Percentiles rank a stretch among this genome's conserved stretches.
Conservation (phyloP, 1,140 invertebrate genomes). For the Drosophila truncata region DNA sequence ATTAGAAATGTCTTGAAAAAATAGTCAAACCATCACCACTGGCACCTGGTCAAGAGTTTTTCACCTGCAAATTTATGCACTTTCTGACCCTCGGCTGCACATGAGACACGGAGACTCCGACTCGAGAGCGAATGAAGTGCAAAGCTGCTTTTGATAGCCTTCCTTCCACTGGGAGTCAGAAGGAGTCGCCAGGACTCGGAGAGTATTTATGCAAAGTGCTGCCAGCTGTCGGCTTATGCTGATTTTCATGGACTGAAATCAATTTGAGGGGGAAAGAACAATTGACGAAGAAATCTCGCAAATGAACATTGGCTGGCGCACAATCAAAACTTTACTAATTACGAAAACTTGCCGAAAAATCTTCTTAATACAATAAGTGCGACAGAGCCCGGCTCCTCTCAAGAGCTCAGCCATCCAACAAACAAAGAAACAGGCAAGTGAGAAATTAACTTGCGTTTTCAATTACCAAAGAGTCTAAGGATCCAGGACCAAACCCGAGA, state of each 20-base stretch:
- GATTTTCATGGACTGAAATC: constrained; percentile 71
- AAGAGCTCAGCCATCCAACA: constrained; percentile 14
- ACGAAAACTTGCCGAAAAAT: constrained; percentile 81
- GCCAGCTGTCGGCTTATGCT: constrained; percentile 68
- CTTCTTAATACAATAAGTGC: constrained; percentile 80
- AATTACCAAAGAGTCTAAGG: constrained; percentile 67
- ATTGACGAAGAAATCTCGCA: constrained; percentile 40
- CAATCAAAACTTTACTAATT: constrained; percentile 84
- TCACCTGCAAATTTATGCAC: constrained; percentile 67
- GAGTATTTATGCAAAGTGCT: constrained; percentile 73
- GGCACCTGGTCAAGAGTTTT: background rate
- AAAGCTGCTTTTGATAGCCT: constrained; percentile 72
- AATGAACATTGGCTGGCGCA: constrained; percentile 61
- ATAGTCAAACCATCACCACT: background rate
- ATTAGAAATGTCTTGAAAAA: background rate
- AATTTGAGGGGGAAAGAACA: constrained; percentile 43
- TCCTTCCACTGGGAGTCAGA: constrained; percentile 21
- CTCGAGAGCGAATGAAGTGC: constrained; percentile 60
- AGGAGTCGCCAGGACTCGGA: constrained; percentile 17
- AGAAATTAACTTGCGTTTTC: constrained; percentile 83
- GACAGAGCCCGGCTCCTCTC: constrained; percentile 33
- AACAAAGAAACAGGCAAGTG: constrained; percentile 63
- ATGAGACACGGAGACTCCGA: constrained; percentile 30
- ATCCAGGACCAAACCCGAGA: constrained; percentile 25
- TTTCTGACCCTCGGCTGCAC: constrained; percentile 53